Base-by-base conservation (phyloP, 2,888 invertebrate genomes). In the Panorpa germanica region DNA sequence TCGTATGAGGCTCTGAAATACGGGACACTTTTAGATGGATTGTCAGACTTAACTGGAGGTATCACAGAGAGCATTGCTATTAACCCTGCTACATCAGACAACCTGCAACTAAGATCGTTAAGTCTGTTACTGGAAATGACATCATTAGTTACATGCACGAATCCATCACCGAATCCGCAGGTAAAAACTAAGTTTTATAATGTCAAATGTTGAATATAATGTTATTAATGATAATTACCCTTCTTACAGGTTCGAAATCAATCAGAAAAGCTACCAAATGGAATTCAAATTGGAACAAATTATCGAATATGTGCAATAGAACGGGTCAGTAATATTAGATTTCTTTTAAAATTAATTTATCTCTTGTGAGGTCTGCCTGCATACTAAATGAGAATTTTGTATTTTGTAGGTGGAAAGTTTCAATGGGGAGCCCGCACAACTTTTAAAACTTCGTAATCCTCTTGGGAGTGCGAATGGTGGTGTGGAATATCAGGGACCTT, bases 1-100 rank as follows among this genome's bases (percentile, higher is more conserved):
- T 88, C 88, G 0, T 90, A 90, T 53, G 88, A 90, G 54, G 88
- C 88, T 0, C 58, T 90, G 2, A 88, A 88, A 47, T 90, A 90
- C 46, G 86, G 86, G n/a, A 82, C 81, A 25, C 59, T 82, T 8
- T 57, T 85, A 35, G 86, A 88, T 48, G 88, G 86, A 2, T 56
- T 90, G 29, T 81, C 83, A 1, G 86, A 88, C 53, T 60, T 90
- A 17, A 81, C 86, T 0, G 88, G 88, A 1, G 88, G 88, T 4
- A 78, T 88, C 33, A 82, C 85, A 1, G 85, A 88, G 50, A 75
- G 73, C 36, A 66, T 85, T 37, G 63, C 66, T n/a, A 61, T 77
- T 20, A 57, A 70, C 9, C 71, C 75, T 36, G 70, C 80, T 40
- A 64, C 70, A 1, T 71, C 77, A 4, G 65, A 70, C 1, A 69